phyloP scores from a whole-genome alignment of 2,888 invertebrate genomes.

The Hymenopus coronatus region DNA sequence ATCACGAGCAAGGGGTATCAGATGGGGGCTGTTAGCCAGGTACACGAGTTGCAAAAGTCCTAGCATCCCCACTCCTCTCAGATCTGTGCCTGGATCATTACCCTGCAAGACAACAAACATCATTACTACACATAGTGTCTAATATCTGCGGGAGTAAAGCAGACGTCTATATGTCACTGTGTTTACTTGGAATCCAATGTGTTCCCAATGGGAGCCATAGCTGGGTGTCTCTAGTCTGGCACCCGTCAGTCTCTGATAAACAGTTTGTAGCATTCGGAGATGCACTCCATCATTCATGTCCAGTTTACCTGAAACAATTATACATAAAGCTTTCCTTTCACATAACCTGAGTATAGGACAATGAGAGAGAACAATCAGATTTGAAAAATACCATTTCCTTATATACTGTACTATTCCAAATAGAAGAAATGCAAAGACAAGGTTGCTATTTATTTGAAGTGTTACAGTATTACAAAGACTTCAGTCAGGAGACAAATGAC shows the following conservation, averaged over 20 bases:
- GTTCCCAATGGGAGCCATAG: conserved; percentile 54
- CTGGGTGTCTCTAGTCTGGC: conserved; percentile 47
- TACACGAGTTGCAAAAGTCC: conserved; percentile 51
- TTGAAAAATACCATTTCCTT: too few relatives aligned
- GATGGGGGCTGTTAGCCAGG: conserved; percentile 44
- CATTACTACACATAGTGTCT: not conserved
- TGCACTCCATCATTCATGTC: conserved; percentile 47
- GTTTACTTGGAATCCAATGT: conserved; percentile 52
- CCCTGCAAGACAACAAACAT: conserved; percentile 39
- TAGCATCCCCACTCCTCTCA: conserved; percentile 52
- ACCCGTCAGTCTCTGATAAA: conserved; percentile 50
- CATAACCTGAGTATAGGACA: too few relatives aligned
- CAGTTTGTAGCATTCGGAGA: conserved; percentile 48
- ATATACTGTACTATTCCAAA: too few relatives aligned
- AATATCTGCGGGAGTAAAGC: not conserved
- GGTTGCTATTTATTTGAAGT: too few relatives aligned
- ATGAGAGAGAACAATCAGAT: too few relatives aligned
- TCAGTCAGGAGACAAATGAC: too few relatives aligned
- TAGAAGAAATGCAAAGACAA: too few relatives aligned
- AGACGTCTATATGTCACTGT: not conserved
- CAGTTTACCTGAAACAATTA: conserved; percentile 43
- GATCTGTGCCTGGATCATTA: conserved; percentile 53
- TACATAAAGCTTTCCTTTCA: too few relatives aligned
- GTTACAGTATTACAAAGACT: too few relatives aligned
- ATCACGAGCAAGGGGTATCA: conserved; percentile 44